A percentile compares a stretch with the other conserved stretches of the same genome.
Conservation (phyloP, 2,797 vertebrate species). For the Lates japonicus region DNA sequence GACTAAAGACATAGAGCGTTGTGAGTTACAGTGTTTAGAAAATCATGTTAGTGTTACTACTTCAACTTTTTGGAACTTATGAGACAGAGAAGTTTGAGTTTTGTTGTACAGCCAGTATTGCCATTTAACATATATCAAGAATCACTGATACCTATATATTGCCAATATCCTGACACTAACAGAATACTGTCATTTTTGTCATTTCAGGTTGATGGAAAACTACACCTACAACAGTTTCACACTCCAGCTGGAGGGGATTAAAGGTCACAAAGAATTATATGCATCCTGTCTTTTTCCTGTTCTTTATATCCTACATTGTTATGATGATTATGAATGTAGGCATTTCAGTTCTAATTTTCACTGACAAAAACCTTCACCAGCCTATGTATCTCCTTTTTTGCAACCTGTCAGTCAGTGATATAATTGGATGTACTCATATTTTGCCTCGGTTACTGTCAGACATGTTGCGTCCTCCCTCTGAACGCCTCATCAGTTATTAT, state of each 20-base stretch:
- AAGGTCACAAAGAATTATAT: neutral
- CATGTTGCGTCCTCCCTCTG: too few relatives aligned
- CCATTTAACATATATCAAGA: neutral
- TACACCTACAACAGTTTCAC: slow-evolving; percentile 9
- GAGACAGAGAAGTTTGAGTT: neutral
- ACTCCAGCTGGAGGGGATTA: slow-evolving; percentile 7
- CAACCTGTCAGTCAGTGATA: too few relatives aligned
- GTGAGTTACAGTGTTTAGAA: too few relatives aligned
- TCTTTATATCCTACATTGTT: neutral
- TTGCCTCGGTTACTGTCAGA: too few relatives aligned
- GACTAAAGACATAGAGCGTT: neutral
- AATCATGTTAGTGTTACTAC: neutral
- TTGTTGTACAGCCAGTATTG: too few relatives aligned
- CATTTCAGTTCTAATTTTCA: slow-evolving; percentile 43
- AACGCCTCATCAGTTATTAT: too few relatives aligned
- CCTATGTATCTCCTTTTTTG: too few relatives aligned
- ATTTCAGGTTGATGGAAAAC: slow-evolving; percentile 23
- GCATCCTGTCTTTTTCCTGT: neutral
- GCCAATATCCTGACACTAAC: neutral
- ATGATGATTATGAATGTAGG: slow-evolving; percentile 31
- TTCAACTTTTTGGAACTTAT: neutral
- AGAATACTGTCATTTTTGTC: neutral
- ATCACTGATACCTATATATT: neutral
- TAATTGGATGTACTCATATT: too few relatives aligned
- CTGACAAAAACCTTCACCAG: slow-evolving; percentile 21